These are phyloP conservation scores for Opisthocomus hoazin DNA, from an alignment of 2,113 vertebrate species.

Conservation along the genomic window DNA sequence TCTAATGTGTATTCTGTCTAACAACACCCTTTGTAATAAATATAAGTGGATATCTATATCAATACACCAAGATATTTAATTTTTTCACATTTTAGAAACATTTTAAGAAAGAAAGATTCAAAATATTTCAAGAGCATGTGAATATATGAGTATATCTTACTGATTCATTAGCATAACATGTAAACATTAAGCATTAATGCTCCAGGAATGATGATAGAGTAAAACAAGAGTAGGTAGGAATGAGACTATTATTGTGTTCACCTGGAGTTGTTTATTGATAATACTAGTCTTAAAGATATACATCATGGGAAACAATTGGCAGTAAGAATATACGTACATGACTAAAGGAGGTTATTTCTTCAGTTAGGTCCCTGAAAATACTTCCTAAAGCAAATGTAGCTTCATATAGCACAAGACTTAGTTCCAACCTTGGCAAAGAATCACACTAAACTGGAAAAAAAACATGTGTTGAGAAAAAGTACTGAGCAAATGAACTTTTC, in stretches of 20 bases:
- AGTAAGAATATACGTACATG: background rate
- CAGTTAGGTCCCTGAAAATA: background rate
- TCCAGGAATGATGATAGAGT: background rate
- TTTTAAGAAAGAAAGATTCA: constrained; percentile 13
- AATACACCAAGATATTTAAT: background rate
- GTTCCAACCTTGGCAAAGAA: background rate
- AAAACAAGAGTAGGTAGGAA: constrained; percentile 3
- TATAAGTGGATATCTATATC: background rate
- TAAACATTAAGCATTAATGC: background rate
- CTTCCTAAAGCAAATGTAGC: background rate
- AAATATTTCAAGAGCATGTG: background rate
- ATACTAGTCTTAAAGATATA: background rate
- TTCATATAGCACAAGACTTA: background rate
- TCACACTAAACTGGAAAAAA: background rate
- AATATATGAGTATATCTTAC: background rate
- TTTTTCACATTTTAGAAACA: background rate
- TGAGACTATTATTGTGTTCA: background rate
- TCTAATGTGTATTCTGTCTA: constrained; percentile 9
- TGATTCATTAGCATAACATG: constrained; percentile 13
- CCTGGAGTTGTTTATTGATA: background rate
- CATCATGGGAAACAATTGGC: background rate
- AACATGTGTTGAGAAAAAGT: background rate
- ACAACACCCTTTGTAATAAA: background rate
- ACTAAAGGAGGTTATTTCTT: background rate
- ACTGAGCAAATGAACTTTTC: background rate